Evolutionary conservation across 2,888 invertebrate genomes (phyloP).

Genomic region (Pristionchus exspectatus): DNA sequence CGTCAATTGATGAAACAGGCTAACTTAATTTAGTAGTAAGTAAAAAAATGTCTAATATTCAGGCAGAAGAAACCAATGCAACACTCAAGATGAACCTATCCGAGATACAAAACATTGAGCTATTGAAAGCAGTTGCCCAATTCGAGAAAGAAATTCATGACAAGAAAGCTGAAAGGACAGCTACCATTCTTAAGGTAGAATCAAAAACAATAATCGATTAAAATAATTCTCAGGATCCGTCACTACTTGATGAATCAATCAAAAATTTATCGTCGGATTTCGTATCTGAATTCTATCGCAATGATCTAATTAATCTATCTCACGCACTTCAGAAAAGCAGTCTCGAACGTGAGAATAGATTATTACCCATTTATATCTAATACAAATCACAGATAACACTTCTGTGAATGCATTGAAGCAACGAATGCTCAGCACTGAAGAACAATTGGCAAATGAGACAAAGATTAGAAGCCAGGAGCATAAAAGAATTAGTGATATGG

Average conservation of each 20-base stretch:
- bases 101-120: conserved; percentile 47
- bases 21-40: no score
- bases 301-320: conserved; percentile 42
- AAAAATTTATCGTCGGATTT: conserved; percentile 50
- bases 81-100: conserved; percentile 53
- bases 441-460: neutral
- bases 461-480: conserved; percentile 50
- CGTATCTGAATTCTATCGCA: conserved; percentile 48
- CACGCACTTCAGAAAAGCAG: conserved; percentile 35
- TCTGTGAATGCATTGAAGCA: conserved; percentile 26
- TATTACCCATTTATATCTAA: neutral
- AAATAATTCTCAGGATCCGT: conserved; percentile 11
- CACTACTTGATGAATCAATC: conserved; percentile 45
- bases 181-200: conserved; percentile 46
- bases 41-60: neutral
- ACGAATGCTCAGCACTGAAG: conserved; percentile 22
- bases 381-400: neutral
- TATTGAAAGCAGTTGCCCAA: conserved; percentile 54
- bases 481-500: conserved; percentile 51
- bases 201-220: neutral
- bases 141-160: conserved; percentile 50
- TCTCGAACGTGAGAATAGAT: conserved; percentile 8
- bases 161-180: conserved; percentile 43
- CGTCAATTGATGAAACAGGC: conserved; percentile 52
- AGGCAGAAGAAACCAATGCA: conserved; percentile 34